Evolutionary conservation across 1,140 invertebrate genomes (phyloP), one percentile per base, ranked within the genome.

Genomic region (Mactra quadrangularis): DNA sequence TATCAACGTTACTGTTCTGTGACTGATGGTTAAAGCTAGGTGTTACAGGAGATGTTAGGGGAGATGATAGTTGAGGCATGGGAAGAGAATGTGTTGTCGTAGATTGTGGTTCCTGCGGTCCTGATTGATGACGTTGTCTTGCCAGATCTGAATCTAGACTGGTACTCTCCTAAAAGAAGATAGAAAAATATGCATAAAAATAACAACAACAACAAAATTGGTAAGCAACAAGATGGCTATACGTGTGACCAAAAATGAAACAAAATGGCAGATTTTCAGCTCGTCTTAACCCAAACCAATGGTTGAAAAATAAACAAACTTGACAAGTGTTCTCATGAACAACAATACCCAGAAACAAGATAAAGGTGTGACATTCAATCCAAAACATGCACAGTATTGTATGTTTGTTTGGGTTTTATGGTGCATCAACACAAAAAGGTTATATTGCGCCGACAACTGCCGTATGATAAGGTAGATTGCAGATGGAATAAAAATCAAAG

Each of bases 121-220:
- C 90, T 52, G 88, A 88, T 83, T 89, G 86, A 59, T 88, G 91
- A 27, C 89, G 87, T 31, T 89, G 88, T 27, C 89, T 77, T 35
- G 90, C 86, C 19, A 94, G 92, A 45, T 94, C 84, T 60, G 86
- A 86, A 19, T 90, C 87, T 27, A 87, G 79, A 78, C 89, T 91
- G 33, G 90, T 92, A 62, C 90, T 91, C 77, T 92, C 90, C 90
- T 91, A 82, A 31, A 82, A 85, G 60, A 82, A 53, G 31, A 41
- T 19, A 50, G 1, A 47, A n/a, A 3, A 9, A 53, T 19, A n/a
- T 22, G 1, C 17, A 52, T 22, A 3, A n/a, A n/a, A n/a, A n/a
- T n/a, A n/a, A 41, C 1, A 22, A 53, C 1, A 3, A 29, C 13
- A 52, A 25, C 6, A 52, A 27, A 50, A n/a, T 6, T 7, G 2